These are phyloP conservation scores for Lepus europaeus DNA, from an alignment of 2,113 vertebrate genomes.

Conservation along the genomic window DNA sequence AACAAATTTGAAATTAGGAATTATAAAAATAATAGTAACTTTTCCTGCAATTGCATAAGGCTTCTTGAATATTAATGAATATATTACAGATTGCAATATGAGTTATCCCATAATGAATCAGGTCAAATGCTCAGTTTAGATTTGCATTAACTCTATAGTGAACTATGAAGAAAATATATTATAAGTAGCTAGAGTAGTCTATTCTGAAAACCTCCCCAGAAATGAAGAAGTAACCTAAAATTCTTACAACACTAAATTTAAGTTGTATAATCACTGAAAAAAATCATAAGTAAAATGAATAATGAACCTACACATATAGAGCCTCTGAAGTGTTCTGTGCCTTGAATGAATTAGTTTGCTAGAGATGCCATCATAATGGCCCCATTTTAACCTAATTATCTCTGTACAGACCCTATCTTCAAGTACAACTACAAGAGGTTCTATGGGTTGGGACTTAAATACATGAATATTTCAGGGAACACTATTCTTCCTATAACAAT, in stretches of 20 bases:
- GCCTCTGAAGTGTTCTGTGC: background rate
- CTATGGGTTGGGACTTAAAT: background rate
- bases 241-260: background rate
- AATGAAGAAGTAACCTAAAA: background rate
- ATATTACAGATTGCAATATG: background rate
- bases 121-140: background rate
- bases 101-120: background rate
- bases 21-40: background rate
- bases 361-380: background rate
- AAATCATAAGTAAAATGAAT: background rate
- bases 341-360: background rate
- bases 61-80: background rate
- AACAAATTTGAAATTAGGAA: background rate
- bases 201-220: background rate
- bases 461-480: background rate
- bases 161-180: constrained; percentile 37
- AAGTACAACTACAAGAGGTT: background rate
- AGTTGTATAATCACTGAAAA: constrained; percentile 26
- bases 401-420: background rate
- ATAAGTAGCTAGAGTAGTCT: background rate
- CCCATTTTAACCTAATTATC: background rate
- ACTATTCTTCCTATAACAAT: background rate
- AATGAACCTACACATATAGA: background rate
- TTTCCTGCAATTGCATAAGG: background rate
- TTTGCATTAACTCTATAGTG: background rate